Base-by-base conservation (phyloP, 2,888 invertebrate genomes). In the Spodoptera picta region DNA sequence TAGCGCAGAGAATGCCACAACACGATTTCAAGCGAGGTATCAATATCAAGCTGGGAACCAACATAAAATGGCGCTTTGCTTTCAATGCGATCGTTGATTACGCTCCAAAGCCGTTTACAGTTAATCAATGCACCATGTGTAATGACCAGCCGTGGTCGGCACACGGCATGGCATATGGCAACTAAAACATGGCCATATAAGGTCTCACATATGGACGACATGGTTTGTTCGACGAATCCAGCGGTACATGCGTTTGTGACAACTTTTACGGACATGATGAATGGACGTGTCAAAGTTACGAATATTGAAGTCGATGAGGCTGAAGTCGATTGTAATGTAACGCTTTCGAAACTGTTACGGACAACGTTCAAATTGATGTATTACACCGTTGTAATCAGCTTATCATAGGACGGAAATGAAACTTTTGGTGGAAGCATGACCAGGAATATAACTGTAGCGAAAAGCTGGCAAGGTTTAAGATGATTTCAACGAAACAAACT, bases 81-180 rank as follows among this genome's bases (percentile, higher is more conserved):
- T 78, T 86, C 83, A 86, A 89, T 86, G 79, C 74, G 83, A 83
- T 80, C 83, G 81, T 84, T 88, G 89, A 91, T 90, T 89, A 87
- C 86, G 79, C 79, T 82, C 84, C 82, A 85, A 83, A 83, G 80
- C 85, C 87, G 87, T 89, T 87, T 89, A 87, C 82, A 91, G 89
- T 84, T 89, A 90, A 92, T 90, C 88, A 88, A 90, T 88, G 85
- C 88, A 83, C 88, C 88, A 91, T 90, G 87, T 90, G 88, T 83
- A 86, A 83, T 78, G 79, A 75, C 71, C 79, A 82, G 82, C 78
- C 83, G 84, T 81, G 83, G 87, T 83, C 84, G 77, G 74, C 81
- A 83, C 78, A 73, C 82, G 75, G 81, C 79, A 83, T 79, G 83
- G 85, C 92, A 92, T 91, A 93, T 93, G 93, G 92, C 89, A 82